Conservation (phyloP, 2,888 invertebrate genomes). For the Heterodera filipjevi region DNA sequence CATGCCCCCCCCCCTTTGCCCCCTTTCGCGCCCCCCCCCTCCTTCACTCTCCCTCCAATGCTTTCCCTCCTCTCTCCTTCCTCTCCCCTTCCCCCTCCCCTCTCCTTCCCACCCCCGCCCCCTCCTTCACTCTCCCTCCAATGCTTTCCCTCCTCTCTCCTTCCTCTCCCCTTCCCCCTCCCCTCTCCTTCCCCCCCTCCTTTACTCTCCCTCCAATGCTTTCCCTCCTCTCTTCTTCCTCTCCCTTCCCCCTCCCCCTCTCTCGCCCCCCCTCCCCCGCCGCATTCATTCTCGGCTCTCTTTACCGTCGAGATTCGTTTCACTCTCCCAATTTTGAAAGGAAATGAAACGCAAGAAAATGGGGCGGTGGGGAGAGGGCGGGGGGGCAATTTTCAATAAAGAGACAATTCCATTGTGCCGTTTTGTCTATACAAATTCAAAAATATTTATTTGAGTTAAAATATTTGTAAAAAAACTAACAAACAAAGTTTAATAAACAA, state of each 20-base stretch:
- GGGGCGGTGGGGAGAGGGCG: background rate
- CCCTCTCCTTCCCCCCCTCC: background rate
- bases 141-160: background rate
- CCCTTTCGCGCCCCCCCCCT: background rate
- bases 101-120: background rate
- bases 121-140: background rate
- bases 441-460: too few species aligned
- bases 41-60: background rate
- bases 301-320: slow-evolving; percentile 5
- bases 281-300: background rate
- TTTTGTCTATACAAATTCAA: too few species aligned
- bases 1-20: background rate
- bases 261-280: background rate
- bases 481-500: too few species aligned
- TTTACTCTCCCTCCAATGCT: background rate
- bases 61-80: background rate
- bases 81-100: background rate
- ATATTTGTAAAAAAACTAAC: too few species aligned
- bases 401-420: background rate
- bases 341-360: background rate
- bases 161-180: background rate
- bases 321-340: slow-evolving; percentile 5
- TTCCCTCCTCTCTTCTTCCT: background rate
- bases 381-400: background rate
- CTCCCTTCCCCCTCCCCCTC: too few species aligned